Percentiles rank a stretch among this genome's conserved stretches.
These are phyloP conservation scores for Whitmania pigra DNA, from an alignment of 1,140 invertebrate species.

Conservation along the genomic window DNA sequence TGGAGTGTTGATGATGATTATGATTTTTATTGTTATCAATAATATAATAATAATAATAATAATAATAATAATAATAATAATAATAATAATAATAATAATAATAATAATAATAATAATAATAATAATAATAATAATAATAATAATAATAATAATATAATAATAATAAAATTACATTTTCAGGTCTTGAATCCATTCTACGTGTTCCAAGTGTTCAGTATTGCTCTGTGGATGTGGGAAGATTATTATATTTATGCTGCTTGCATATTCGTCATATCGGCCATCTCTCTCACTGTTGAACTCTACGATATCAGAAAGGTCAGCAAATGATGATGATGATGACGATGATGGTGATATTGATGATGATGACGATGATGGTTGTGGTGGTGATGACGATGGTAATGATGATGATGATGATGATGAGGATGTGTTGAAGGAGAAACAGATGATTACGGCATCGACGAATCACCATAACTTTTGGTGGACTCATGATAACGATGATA, in stretches of 20 bases:
- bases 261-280: conserved; percentile 48
- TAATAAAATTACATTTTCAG: conserved; percentile 35
- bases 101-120: background rate
- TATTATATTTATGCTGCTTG: conserved; percentile 51
- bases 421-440: too few relatives aligned
- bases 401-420: too few relatives aligned
- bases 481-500: too few relatives aligned
- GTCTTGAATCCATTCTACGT: conserved; percentile 83
- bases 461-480: too few relatives aligned
- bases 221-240: conserved; percentile 49
- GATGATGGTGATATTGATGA: too few relatives aligned
- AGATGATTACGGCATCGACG: too few relatives aligned
- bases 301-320: conserved; percentile 23
- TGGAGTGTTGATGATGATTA: conserved; percentile 20
- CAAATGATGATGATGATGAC: background rate
- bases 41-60: conserved; percentile 1
- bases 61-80: background rate
- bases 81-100: background rate
- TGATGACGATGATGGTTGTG: too few relatives aligned
- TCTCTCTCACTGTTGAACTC: conserved; percentile 32
- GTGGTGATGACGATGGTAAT: too few relatives aligned
- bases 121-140: background rate
- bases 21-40: conserved; percentile 10
- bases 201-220: conserved; percentile 46
- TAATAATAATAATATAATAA: background rate